Conservation (phyloP, 1,140 invertebrate genomes). For the Uloborus diversus region DNA sequence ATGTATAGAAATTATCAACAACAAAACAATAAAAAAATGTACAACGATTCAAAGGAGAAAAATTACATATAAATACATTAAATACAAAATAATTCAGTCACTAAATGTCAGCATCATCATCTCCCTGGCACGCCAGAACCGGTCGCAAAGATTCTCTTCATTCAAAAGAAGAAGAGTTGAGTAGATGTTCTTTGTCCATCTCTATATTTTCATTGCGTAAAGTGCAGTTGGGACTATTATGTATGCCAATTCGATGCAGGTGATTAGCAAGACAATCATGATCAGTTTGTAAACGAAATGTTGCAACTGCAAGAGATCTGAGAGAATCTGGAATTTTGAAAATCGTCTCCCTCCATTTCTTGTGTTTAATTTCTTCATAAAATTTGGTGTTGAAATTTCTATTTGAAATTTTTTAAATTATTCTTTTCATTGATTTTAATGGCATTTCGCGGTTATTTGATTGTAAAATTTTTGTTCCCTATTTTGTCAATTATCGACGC, state of each 20-base stretch:
- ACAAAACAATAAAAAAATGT: too few relatives aligned
- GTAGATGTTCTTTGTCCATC: background rate
- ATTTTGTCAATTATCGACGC: background rate
- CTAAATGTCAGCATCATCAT: too few relatives aligned
- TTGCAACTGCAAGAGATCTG: background rate
- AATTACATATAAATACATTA: too few relatives aligned
- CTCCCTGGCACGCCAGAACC: background rate
- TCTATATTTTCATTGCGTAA: background rate
- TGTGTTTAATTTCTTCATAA: background rate
- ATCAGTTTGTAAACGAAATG: background rate
- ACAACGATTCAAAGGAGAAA: too few relatives aligned
- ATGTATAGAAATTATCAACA: too few relatives aligned
- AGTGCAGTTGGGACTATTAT: too few relatives aligned
- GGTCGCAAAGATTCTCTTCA: background rate
- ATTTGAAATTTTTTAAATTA: background rate
- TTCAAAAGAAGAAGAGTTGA: background rate
- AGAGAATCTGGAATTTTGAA: background rate
- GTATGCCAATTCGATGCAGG: background rate
- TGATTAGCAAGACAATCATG: background rate
- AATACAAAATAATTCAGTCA: too few relatives aligned
- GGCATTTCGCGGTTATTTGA: background rate
- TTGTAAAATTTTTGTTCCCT: background rate
- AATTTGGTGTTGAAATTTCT: background rate
- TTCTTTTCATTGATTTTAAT: background rate
- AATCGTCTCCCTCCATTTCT: background rate